Conservation (phyloP, 2,888 invertebrate genomes). For the Bombylius major region DNA sequence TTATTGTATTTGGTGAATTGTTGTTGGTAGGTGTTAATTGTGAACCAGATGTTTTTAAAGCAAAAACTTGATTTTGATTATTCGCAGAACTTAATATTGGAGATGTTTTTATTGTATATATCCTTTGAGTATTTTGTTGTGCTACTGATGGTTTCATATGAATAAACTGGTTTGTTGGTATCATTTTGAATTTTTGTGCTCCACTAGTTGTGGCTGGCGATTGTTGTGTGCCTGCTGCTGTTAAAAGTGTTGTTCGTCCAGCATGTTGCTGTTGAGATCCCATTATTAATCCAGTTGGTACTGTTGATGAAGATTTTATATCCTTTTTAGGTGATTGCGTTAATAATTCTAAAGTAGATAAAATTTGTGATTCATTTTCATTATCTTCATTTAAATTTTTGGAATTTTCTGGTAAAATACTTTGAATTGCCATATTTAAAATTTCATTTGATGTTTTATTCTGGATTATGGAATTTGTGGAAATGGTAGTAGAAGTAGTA, state of each 20-base stretch:
- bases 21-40: constrained; percentile 24
- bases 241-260: background rate
- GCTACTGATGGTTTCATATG: constrained; percentile 28
- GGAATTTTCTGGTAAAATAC: constrained; percentile 25
- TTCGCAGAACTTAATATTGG: constrained; percentile 9
- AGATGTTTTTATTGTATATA: constrained; percentile 30
- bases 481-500: constrained; percentile 3
- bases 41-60: constrained; percentile 18
- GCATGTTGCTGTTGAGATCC: background rate
- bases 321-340: constrained; percentile 17
- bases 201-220: constrained; percentile 12
- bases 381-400: constrained; percentile 16
- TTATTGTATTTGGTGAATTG: constrained; percentile 15
- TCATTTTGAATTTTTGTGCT: constrained; percentile 31
- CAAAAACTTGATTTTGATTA: constrained; percentile 10
- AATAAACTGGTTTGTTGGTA: constrained; percentile 33
- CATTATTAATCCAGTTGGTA: background rate
- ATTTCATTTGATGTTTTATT: constrained; percentile 23
- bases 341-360: constrained; percentile 24
- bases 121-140: constrained; percentile 25
- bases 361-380: constrained; percentile 14
- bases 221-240: background rate
- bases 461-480: no score
- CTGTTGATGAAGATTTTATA: background rate
- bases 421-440: constrained; percentile 34